phyloP scores from a whole-genome alignment of 2,888 invertebrate genomes.

The Cyclophora albipunctata region DNA sequence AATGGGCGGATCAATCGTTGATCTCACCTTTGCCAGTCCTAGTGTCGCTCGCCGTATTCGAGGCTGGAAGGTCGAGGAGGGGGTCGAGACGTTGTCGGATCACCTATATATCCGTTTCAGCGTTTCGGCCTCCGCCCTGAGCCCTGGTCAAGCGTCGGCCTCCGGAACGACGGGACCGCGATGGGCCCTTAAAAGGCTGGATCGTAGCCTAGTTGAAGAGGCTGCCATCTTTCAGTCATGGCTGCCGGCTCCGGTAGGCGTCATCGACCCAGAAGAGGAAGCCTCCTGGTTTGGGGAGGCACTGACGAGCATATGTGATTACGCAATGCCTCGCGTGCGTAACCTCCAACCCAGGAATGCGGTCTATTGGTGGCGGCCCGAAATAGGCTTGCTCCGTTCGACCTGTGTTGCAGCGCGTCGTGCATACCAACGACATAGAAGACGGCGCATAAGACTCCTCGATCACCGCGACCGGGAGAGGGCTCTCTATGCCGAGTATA shows the following conservation, averaged over 20 bases:
- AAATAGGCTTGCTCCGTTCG: background rate
- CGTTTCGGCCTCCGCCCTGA: background rate
- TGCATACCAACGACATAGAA: no score
- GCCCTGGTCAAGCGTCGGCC: no score
- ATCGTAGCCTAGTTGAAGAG: constrained; percentile 6
- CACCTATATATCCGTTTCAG: constrained; percentile 2
- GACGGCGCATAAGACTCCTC: no score
- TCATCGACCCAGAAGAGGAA: background rate
- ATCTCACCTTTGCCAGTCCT: constrained; percentile 2
- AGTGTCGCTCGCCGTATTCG: background rate
- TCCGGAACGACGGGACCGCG: background rate
- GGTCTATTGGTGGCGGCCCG: constrained; percentile 3
- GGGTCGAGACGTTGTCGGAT: constrained; percentile 1
- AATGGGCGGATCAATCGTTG: constrained; percentile 2
- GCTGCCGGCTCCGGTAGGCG: background rate
- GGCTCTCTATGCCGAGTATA: no score
- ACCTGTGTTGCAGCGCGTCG: background rate
- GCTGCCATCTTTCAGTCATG: constrained; percentile 11
- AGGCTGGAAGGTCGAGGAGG: constrained; percentile 1
- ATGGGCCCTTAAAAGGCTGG: constrained; percentile 8
- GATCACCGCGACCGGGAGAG: no score
- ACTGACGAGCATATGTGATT: background rate
- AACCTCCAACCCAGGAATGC: background rate
- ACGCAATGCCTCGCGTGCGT: background rate
- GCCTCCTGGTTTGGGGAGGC: background rate